A percentile compares a stretch with the other conserved stretches of the same genome.
Evolutionary conservation across 2,888 invertebrate genomes (phyloP).

Genomic region (Apamea monoglypha): DNA sequence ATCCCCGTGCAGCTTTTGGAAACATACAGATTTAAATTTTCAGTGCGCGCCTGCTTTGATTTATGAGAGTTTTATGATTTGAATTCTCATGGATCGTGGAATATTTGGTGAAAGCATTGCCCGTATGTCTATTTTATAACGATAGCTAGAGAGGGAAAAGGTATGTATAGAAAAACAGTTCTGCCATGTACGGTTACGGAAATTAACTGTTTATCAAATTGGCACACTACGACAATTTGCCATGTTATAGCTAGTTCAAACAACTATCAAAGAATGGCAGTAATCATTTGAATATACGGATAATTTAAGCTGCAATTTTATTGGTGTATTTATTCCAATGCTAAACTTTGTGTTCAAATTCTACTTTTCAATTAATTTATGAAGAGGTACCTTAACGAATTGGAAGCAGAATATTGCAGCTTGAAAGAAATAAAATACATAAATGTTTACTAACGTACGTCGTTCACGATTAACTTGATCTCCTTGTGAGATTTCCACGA

Average conservation of each 20-base stretch:
- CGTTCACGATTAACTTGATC: neutral
- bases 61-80: neutral
- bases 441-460: neutral
- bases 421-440: neutral
- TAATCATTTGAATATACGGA: too few species aligned
- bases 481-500: neutral
- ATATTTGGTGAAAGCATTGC: neutral
- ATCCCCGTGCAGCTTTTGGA: conserved; percentile 40
- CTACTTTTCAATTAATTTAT: neutral
- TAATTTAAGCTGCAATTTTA: neutral
- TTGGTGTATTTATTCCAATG: neutral
- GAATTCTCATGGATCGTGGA: neutral
- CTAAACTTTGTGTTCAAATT: neutral
- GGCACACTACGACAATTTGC: neutral
- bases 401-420: neutral
- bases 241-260: too few species aligned
- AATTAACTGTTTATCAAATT: neutral
- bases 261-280: neutral
- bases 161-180: neutral
- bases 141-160: neutral
- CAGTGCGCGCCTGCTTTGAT: neutral
- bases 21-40: conserved; percentile 44
- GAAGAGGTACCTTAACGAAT: neutral
- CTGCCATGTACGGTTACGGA: neutral
- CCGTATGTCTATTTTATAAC: neutral